Evolutionary conservation across 2,888 invertebrate species (phyloP).

Genomic region (Acanthopleura granulata): DNA sequence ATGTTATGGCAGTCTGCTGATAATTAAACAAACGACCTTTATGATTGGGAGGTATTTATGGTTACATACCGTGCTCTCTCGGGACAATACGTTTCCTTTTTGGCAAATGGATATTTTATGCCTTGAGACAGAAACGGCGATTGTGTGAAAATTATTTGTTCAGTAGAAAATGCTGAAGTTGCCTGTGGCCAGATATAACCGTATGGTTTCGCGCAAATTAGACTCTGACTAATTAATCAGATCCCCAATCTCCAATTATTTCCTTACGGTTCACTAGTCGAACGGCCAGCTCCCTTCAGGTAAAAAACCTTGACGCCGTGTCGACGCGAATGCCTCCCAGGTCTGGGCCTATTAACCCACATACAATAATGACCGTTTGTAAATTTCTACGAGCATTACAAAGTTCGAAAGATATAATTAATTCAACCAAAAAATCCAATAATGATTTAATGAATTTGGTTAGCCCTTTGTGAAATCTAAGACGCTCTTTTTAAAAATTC

Average conservation of each 20-base stretch:
- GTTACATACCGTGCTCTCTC: not conserved
- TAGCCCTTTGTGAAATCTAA: too few relatives aligned
- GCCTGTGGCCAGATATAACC: not conserved
- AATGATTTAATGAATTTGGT: too few relatives aligned
- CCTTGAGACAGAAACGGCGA: not conserved
- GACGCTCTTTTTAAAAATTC: too few relatives aligned
- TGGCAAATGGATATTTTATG: not conserved
- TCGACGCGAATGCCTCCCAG: too few relatives aligned
- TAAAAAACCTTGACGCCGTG: too few relatives aligned
- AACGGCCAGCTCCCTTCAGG: too few relatives aligned
- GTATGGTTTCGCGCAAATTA: conserved; percentile 8
- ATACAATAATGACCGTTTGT: too few relatives aligned
- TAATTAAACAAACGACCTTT: not conserved
- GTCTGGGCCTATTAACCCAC: too few relatives aligned
- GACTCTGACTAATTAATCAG: not conserved
- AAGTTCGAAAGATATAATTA: too few relatives aligned
- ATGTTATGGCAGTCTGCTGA: too few relatives aligned
- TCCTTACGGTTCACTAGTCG: not conserved
- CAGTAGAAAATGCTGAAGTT: not conserved
- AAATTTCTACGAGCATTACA: too few relatives aligned
- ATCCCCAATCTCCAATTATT: conserved; percentile 5
- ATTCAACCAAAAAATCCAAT: too few relatives aligned
- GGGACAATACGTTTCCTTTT: not conserved
- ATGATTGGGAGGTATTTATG: conserved; percentile 8
- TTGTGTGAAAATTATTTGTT: conserved; percentile 8